phyloP scores from a whole-genome alignment of 2,888 invertebrate species.

The Apotomis betuletana region DNA sequence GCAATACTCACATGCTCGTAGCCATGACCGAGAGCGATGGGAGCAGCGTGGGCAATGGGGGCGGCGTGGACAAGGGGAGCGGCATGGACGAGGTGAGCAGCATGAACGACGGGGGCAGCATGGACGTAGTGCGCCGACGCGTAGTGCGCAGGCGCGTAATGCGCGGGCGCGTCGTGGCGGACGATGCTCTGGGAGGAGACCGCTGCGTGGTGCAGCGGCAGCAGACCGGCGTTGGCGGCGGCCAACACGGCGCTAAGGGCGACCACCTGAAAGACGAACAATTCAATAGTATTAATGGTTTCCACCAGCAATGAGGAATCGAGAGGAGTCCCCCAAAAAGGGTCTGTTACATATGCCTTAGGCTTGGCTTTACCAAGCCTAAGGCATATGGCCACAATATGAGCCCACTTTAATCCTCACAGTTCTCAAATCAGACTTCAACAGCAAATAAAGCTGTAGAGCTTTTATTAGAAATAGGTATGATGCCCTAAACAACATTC shows the following conservation, averaged over 20 bases:
- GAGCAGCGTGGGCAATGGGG: slow-evolving; percentile 60
- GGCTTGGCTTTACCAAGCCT: too few relatives aligned
- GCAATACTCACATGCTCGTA: slow-evolving; percentile 34
- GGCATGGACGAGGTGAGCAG: slow-evolving; percentile 64
- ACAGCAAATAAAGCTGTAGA: too few relatives aligned
- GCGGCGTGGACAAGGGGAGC: slow-evolving; percentile 66
- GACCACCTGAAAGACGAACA: slow-evolving; percentile 60
- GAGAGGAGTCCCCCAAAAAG: too few relatives aligned
- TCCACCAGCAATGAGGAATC: not conserved
- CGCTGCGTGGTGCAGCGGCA: slow-evolving; percentile 73
- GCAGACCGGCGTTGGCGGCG: slow-evolving; percentile 82
- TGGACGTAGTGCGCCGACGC: slow-evolving; percentile 59
- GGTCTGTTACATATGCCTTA: too few relatives aligned
- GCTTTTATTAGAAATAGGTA: too few relatives aligned
- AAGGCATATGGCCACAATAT: too few relatives aligned
- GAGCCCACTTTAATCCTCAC: too few relatives aligned
- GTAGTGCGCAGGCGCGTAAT: slow-evolving; percentile 65
- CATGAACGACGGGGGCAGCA: slow-evolving; percentile 63
- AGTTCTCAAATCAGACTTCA: not conserved
- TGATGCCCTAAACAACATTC: too few relatives aligned
- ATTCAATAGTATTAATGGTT: not conserved
- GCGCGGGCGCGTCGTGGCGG: slow-evolving; percentile 73
- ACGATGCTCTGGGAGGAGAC: slow-evolving; percentile 81
- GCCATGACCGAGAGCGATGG: slow-evolving; percentile 58
- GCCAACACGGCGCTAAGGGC: slow-evolving; percentile 78